These are phyloP conservation scores for Stenolophus ochropezus DNA, from an alignment of 2,888 invertebrate species.

Conservation along the genomic window DNA sequence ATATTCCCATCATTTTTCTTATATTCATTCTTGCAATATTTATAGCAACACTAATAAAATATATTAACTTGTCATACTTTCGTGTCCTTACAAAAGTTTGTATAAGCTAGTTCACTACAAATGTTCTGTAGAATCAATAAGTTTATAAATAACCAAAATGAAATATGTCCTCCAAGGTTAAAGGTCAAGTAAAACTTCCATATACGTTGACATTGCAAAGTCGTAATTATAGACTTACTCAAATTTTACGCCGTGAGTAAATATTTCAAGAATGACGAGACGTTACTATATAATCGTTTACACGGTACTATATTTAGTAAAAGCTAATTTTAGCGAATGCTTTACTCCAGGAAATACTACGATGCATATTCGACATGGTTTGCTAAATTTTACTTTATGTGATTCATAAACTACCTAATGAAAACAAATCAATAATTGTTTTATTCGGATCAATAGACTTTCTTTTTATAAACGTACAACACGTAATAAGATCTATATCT, in stretches of 20 bases:
- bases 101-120: too few species aligned
- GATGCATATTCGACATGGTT: neutral
- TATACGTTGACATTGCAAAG: neutral
- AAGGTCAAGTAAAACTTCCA: neutral
- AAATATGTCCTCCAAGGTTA: neutral
- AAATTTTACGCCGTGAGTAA: neutral
- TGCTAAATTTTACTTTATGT: neutral
- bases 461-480: neutral
- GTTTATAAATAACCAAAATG: neutral
- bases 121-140: neutral
- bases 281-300: neutral
- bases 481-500: neutral
- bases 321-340: neutral
- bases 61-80: too few species aligned
- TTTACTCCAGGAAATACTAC: slow-evolving; percentile 6
- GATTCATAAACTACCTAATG: neutral
- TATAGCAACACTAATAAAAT: too few species aligned
- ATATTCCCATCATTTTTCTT: too few species aligned
- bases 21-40: too few species aligned
- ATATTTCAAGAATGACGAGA: neutral
- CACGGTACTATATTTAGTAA: neutral
- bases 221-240: neutral
- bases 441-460: neutral
- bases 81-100: too few species aligned
- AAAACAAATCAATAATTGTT: slow-evolving; percentile 6